phyloP scores from a whole-genome alignment of 2,888 invertebrate genomes.

The Xanthorhoe designata region DNA sequence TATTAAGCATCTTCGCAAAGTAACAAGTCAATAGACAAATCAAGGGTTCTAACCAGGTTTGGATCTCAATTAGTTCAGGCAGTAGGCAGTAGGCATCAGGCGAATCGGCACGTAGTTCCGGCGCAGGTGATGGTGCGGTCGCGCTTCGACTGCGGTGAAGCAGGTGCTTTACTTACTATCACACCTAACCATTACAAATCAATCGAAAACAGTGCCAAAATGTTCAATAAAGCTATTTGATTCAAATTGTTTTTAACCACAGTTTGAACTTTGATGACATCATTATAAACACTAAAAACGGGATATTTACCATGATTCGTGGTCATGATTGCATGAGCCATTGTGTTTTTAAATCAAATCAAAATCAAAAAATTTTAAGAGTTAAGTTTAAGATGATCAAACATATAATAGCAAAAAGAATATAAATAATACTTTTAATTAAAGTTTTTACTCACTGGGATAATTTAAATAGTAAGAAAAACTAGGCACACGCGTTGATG shows the following conservation, averaged over 20 bases:
- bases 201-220: conserved; percentile 33
- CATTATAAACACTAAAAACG: not conserved
- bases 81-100: conserved; percentile 43
- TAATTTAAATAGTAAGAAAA: not conserved
- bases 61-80: conserved; percentile 32
- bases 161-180: conserved; percentile 62
- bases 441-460: not conserved
- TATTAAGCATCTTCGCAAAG: not conserved
- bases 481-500: conserved; percentile 15
- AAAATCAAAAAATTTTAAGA: no score
- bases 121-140: conserved; percentile 75
- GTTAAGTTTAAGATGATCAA: no score
- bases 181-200: conserved; percentile 47
- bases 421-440: no score
- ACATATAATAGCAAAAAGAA: no score
- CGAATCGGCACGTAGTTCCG: conserved; percentile 77
- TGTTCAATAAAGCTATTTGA: conserved; percentile 10
- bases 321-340: no score
- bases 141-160: conserved; percentile 51
- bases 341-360: no score
- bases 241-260: conserved; percentile 17
- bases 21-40: not conserved
- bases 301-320: no score
- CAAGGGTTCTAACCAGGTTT: conserved; percentile 11
- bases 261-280: conserved; percentile 3